These are phyloP conservation scores for Hippocampus guttulatus DNA, from an alignment of 2,113 vertebrate genomes.

Conservation along the genomic window DNA sequence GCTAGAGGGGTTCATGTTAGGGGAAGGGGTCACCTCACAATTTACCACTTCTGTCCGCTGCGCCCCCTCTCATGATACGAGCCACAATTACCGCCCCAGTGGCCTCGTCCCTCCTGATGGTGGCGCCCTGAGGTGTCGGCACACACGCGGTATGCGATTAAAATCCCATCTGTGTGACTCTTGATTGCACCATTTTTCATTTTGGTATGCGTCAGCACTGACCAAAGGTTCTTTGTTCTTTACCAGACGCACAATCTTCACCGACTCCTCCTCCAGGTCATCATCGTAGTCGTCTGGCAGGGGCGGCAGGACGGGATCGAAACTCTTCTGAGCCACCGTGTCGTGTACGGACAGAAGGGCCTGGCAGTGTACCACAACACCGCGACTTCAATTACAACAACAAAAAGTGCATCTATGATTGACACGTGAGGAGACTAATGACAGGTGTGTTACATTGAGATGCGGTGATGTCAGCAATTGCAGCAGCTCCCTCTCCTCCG, in stretches of 20 bases:
- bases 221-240: constrained; percentile 98
- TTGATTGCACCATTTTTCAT: too few relatives aligned
- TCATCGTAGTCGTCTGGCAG: constrained; percentile 86
- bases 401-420: not conserved
- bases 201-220: constrained; percentile 21
- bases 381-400: not conserved
- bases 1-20: not conserved
- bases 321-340: constrained; percentile 94
- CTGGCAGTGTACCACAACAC: constrained; percentile 56
- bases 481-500: constrained; percentile 86
- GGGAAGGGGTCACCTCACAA: not conserved
- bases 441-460: constrained; percentile 76
- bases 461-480: constrained; percentile 88
- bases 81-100: constrained; percentile 87
- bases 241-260: constrained; percentile 94
- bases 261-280: constrained; percentile 91
- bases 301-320: constrained; percentile 90
- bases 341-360: constrained; percentile 91
- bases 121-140: constrained; percentile 79
- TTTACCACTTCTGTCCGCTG: constrained; percentile 88
- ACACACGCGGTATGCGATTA: not conserved
- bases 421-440: not conserved
- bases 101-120: constrained; percentile 87
- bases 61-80: constrained; percentile 92
- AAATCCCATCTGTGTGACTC: not conserved